Percentiles rank a stretch among this genome's conserved stretches.
Conservation (phyloP, 2,888 invertebrate species). For the Acanthococcus lagerstroemiae region DNA sequence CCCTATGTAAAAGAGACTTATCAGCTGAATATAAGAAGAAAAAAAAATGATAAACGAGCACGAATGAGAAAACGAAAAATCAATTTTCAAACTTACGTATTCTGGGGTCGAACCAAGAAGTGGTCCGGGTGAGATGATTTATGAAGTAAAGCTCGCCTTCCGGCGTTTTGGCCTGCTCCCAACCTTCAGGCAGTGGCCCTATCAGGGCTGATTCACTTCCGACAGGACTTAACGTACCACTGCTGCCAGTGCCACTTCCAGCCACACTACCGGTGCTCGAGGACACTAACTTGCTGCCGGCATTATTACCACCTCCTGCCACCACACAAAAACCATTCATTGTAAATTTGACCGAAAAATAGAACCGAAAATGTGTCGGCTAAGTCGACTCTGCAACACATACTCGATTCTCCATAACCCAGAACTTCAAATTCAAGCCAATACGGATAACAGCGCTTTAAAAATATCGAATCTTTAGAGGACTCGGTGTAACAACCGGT, state of each 20-base stretch:
- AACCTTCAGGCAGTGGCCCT: constrained; percentile 75
- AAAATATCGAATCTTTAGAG: too few relatives aligned
- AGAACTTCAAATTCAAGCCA: too few relatives aligned
- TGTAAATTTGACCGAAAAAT: too few relatives aligned
- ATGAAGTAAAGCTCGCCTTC: constrained; percentile 83
- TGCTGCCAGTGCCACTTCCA: constrained; percentile 23
- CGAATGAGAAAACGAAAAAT: neutral
- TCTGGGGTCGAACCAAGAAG: constrained; percentile 97
- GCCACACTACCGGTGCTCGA: constrained; percentile 15
- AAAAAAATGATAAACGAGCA: neutral
- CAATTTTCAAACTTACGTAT: constrained; percentile 65
- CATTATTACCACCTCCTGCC: constrained; percentile 20
- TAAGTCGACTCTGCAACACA: too few relatives aligned
- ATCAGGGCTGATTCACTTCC: constrained; percentile 41
- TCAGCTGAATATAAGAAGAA: too few relatives aligned
- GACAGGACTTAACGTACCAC: constrained; percentile 26
- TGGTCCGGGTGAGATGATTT: constrained; percentile 86
- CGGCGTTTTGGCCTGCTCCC: constrained; percentile 76
- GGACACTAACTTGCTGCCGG: constrained; percentile 23
- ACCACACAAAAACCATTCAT: too few relatives aligned
- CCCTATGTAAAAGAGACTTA: too few relatives aligned
- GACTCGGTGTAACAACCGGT: too few relatives aligned
- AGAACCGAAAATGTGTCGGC: too few relatives aligned
- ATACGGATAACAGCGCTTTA: too few relatives aligned
- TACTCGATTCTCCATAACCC: too few relatives aligned